Base-by-base conservation (phyloP, 2,797 vertebrate genomes). In the Sebastes kiyomatsui region DNA sequence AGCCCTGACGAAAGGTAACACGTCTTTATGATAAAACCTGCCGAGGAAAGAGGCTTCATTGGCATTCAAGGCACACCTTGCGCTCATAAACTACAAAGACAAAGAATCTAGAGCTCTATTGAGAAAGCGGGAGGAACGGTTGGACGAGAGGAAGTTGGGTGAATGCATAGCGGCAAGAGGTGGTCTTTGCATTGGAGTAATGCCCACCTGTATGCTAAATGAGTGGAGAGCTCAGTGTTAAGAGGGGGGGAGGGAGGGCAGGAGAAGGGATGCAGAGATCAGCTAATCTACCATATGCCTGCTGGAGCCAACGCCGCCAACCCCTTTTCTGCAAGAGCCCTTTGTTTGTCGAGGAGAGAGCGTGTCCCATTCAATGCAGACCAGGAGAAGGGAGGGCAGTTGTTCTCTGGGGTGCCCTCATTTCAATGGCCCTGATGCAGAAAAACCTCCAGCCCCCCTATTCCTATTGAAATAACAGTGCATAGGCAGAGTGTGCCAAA, bases 171-270 rank as follows among this genome's bases (percentile, higher is more conserved):
- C 22, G 33, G 18, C 20, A 6, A 75, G 80, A 88, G 66, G 85
- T 83, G 82, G 83, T 33, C 87, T 87, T 20, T 84, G 87, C 82
- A 28, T 54, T 79, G 77, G 68, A 75, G 65, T 52, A n/a, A 86
- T 83, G 90, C 84, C 96, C 97, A 97, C 96, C 97, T 97, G 97
- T 97, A 97, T 97, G 97, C 95, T 95, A 97, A 99, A 95, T 56
- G 58, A 75, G 88, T 52, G 54, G 67, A 49, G 66, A 11, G 79
- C 65, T 25, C 49, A 42, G 49, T 8, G 62, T 75, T 30, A 54
- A 33, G 22, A 33, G 69, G n/a, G 66, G 56, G 72, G 25, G n/a
- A 3, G 42, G 62, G 67, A 1, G 56, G 28, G 59, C 9, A 52
- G 52, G 65, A 38, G 79, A 55, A 58, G 69, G 72, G 87, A 46